These are phyloP conservation scores for Chaetophractus vellerosus DNA, from an alignment of 2,797 vertebrate species.

Conservation along the genomic window DNA sequence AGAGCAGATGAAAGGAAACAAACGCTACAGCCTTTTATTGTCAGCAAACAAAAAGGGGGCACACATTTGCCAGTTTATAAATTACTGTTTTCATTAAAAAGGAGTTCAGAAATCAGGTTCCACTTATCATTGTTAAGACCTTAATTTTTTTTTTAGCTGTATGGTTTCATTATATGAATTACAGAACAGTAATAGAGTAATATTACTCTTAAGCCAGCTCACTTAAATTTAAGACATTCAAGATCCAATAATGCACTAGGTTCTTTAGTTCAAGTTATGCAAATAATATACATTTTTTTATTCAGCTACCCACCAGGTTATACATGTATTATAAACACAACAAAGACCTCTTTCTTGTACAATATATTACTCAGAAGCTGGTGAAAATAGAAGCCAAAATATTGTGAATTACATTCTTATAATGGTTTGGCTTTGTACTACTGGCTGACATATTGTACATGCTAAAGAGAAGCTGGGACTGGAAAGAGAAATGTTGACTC, in stretches of 20 bases:
- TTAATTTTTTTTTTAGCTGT: slow-evolving; percentile 77
- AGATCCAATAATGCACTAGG: slow-evolving; percentile 74
- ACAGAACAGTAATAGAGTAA: slow-evolving; percentile 82
- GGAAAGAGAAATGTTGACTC: slow-evolving; percentile 59
- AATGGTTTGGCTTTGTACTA: slow-evolving; percentile 77
- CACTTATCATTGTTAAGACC: slow-evolving; percentile 84
- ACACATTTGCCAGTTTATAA: slow-evolving; percentile 80
- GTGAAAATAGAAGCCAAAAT: slow-evolving; percentile 86
- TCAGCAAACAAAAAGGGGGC: slow-evolving; percentile 88
- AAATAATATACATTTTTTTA: slow-evolving; percentile 87
- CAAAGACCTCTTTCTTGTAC: slow-evolving; percentile 84
- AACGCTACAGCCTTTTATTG: slow-evolving; percentile 89
- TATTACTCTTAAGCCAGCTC: slow-evolving; percentile 71
- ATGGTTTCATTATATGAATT: slow-evolving; percentile 85
- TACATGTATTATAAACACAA: slow-evolving; percentile 86
- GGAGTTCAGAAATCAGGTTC: slow-evolving; percentile 87
- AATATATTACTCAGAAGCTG: slow-evolving; percentile 83
- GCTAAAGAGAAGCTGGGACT: slow-evolving; percentile 63
- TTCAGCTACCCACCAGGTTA: slow-evolving; percentile 85
- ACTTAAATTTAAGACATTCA: slow-evolving; percentile 79
- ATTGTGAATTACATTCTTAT: slow-evolving; percentile 83
- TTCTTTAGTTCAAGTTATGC: slow-evolving; percentile 86
- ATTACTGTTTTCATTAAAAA: slow-evolving; percentile 88
- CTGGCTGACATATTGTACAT: slow-evolving; percentile 75
- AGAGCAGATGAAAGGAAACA: slow-evolving; percentile 88